These are phyloP conservation scores for Nanger granti DNA, from an alignment of 2,113 vertebrate genomes.

Conservation along the genomic window DNA sequence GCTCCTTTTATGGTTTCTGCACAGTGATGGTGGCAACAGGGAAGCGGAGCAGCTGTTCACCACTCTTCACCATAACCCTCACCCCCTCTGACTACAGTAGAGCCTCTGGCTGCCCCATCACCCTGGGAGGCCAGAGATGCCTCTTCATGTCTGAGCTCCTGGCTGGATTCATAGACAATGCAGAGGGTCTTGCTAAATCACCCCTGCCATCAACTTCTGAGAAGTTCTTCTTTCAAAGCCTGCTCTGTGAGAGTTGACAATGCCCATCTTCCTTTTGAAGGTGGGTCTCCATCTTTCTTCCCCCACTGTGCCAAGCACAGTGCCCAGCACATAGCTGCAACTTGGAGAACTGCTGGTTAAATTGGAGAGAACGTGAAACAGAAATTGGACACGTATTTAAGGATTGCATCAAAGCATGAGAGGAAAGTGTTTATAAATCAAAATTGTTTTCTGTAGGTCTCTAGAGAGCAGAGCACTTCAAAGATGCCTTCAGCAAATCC, in stretches of 20 bases:
- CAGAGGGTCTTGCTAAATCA: not conserved
- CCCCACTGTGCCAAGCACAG: not conserved
- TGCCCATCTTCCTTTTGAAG: not conserved
- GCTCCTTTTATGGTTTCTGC: not conserved
- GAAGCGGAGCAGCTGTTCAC: fast-evolving
- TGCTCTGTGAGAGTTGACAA: not conserved
- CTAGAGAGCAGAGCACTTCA: not conserved
- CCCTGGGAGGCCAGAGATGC: not conserved
- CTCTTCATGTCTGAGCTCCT: not conserved
- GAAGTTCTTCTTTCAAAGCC: not conserved
- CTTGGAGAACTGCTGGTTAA: not conserved
- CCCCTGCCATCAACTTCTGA: not conserved
- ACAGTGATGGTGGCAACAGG: not conserved
- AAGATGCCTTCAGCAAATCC: not conserved
- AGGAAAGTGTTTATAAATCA: not conserved
- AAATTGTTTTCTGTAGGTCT: not conserved
- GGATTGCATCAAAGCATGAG: not conserved
- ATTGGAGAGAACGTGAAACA: not conserved
- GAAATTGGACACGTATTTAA: not conserved
- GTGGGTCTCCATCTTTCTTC: not conserved
- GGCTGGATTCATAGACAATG: not conserved
- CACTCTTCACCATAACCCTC: not conserved
- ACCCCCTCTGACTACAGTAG: not conserved
- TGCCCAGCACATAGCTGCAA: no score
- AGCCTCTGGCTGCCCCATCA: not conserved